These are phyloP conservation scores for Epicauta chinensis DNA, from an alignment of 1,140 invertebrate genomes.

Conservation along the genomic window DNA sequence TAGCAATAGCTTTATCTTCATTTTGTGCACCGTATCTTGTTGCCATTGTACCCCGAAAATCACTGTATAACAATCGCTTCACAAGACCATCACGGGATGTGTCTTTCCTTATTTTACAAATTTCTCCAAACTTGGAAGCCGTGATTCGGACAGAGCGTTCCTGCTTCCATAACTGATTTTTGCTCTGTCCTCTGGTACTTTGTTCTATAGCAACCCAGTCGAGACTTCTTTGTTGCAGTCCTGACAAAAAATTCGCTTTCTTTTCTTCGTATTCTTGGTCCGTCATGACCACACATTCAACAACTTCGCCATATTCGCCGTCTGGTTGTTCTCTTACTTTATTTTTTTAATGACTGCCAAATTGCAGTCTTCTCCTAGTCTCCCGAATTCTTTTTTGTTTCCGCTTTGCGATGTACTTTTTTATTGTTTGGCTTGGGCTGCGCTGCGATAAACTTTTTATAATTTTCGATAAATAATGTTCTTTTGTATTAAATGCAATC, in stretches of 20 bases:
- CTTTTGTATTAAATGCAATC: conserved; percentile 30
- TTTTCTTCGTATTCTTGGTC: background rate
- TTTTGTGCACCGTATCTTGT: background rate
- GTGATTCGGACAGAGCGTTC: background rate
- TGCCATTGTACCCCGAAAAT: background rate
- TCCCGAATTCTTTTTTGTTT: too few species aligned
- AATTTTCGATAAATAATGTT: background rate
- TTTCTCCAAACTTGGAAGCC: background rate
- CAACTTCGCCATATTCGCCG: too few species aligned
- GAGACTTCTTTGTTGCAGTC: background rate
- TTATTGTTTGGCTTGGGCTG: background rate
- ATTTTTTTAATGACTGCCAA: too few species aligned
- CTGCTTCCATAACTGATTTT: background rate
- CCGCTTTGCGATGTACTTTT: too few species aligned
- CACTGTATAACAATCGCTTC: background rate
- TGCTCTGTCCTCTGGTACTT: background rate
- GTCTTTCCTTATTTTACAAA: background rate
- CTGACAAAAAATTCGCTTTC: background rate
- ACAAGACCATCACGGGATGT: background rate
- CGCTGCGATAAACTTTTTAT: background rate
- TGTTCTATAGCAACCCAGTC: background rate
- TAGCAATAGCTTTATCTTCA: background rate
- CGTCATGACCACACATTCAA: too few species aligned
- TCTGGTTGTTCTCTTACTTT: too few species aligned
- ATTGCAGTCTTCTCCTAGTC: too few species aligned